A percentile compares a stretch with the other conserved stretches of the same genome.
Evolutionary conservation across 2,797 vertebrate genomes (phyloP).

Genomic region (Geotrypetes seraphini): DNA sequence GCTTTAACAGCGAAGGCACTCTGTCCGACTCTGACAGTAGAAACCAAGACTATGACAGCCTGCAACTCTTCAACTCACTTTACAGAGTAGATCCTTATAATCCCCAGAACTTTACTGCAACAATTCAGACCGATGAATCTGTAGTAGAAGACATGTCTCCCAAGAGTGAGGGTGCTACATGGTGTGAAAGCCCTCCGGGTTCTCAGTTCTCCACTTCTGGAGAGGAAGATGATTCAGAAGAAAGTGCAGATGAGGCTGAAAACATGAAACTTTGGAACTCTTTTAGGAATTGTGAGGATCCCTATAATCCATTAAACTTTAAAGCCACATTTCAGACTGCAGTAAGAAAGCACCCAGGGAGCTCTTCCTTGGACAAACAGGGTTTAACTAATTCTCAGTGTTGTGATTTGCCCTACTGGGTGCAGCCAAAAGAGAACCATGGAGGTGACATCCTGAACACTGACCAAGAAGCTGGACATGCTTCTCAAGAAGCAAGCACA

Average conservation of each 20-base stretch:
- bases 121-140: slow-evolving; percentile 41
- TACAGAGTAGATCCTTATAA: slow-evolving; percentile 74
- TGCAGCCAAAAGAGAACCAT: slow-evolving; percentile 14
- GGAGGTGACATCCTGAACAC: not conserved
- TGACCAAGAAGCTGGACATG: slow-evolving; percentile 4
- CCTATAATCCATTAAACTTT: slow-evolving; percentile 82
- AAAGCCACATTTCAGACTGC: slow-evolving; percentile 58
- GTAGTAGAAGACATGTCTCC: not conserved
- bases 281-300: slow-evolving; percentile 70
- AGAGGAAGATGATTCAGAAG: slow-evolving; percentile 46
- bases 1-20: slow-evolving; percentile 76
- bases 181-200: slow-evolving; percentile 17
- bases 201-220: slow-evolving; percentile 10
- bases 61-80: slow-evolving; percentile 70
- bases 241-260: slow-evolving; percentile 70
- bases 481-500: slow-evolving; percentile 12
- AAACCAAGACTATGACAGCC: slow-evolving; percentile 35
- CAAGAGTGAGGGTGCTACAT: slow-evolving; percentile 1
- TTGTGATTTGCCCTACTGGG: slow-evolving; percentile 4
- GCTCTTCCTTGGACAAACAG: too few relatives aligned
- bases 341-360: slow-evolving; percentile 21
- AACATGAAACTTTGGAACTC: slow-evolving; percentile 72
- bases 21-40: slow-evolving; percentile 42
- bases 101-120: slow-evolving; percentile 77
- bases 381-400: not conserved